These are phyloP conservation scores for Anastrepha obliqua DNA, from an alignment of 1,140 invertebrate species.

Conservation along the genomic window DNA sequence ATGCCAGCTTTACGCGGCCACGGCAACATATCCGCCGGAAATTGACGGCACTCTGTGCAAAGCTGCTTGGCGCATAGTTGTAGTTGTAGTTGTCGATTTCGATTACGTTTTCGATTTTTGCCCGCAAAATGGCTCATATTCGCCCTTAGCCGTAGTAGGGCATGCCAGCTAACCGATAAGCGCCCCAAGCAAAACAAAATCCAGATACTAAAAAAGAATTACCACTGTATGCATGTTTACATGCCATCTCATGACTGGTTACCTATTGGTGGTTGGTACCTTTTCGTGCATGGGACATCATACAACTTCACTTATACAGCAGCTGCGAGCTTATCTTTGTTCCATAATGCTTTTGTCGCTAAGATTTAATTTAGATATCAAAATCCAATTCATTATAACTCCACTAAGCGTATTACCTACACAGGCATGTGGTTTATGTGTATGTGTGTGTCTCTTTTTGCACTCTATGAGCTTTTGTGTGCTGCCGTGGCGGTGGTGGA, in stretches of 20 bases:
- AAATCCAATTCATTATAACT: slow-evolving; percentile 59
- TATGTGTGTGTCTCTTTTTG: neutral
- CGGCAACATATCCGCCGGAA: slow-evolving; percentile 27
- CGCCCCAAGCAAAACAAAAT: neutral
- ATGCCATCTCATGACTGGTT: neutral
- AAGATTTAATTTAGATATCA: slow-evolving; percentile 60
- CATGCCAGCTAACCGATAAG: neutral
- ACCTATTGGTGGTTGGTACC: slow-evolving; percentile 8
- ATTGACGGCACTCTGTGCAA: neutral
- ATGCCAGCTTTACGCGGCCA: neutral
- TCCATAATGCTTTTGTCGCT: slow-evolving; percentile 44
- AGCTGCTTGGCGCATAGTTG: neutral
- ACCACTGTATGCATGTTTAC: neutral
- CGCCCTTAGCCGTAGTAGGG: neutral
- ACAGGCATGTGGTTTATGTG: neutral
- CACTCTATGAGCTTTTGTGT: neutral
- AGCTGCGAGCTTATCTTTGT: slow-evolving; percentile 19
- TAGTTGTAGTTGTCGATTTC: neutral
- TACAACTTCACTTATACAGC: neutral
- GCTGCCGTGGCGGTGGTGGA: neutral
- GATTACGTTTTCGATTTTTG: neutral
- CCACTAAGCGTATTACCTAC: neutral
- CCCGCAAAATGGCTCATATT: neutral
- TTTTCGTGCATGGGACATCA: neutral
- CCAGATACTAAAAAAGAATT: neutral